These are phyloP conservation scores for Ailuropoda melanoleuca DNA, from an alignment of 2,113 vertebrate genomes.

Conservation along the genomic window DNA sequence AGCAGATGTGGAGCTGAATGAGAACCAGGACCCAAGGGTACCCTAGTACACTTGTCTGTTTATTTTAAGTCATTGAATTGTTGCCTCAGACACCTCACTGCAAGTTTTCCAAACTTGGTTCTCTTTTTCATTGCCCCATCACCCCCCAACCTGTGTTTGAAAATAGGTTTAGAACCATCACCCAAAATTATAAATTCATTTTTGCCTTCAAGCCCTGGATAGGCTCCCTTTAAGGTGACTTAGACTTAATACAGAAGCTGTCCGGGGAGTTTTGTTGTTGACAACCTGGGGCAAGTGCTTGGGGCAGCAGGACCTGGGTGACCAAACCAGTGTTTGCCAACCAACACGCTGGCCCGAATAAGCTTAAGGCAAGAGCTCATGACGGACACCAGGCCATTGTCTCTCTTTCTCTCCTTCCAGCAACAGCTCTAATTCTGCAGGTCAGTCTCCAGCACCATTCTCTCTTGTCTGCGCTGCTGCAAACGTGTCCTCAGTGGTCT, in stretches of 20 bases:
- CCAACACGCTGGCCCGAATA: not conserved
- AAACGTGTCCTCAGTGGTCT: not conserved
- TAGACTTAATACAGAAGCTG: not conserved
- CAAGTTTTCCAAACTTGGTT: constrained; percentile 18
- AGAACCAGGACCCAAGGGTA: constrained; percentile 24
- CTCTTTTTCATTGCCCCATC: not conserved
- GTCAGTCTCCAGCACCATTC: not conserved
- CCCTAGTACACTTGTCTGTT: not conserved
- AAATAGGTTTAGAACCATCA: not conserved
- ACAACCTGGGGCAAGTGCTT: not conserved
- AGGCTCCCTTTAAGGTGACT: not conserved
- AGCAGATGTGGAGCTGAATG: constrained; percentile 60
- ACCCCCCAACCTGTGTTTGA: not conserved
- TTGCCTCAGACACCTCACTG: not conserved
- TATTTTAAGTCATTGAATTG: constrained; percentile 30
- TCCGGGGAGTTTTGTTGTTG: not conserved
- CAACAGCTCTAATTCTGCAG: not conserved
- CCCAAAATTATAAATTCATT: not conserved
- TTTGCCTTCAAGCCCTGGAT: not conserved
- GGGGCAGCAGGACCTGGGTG: not conserved
- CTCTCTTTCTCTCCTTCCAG: not conserved
- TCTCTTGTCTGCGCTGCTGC: not conserved
- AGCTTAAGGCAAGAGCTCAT: not conserved
- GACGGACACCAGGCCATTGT: not conserved
- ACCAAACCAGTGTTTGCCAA: not conserved